Conservation (phyloP, 2,113 vertebrate genomes). For the Hiodon alosoides region DNA sequence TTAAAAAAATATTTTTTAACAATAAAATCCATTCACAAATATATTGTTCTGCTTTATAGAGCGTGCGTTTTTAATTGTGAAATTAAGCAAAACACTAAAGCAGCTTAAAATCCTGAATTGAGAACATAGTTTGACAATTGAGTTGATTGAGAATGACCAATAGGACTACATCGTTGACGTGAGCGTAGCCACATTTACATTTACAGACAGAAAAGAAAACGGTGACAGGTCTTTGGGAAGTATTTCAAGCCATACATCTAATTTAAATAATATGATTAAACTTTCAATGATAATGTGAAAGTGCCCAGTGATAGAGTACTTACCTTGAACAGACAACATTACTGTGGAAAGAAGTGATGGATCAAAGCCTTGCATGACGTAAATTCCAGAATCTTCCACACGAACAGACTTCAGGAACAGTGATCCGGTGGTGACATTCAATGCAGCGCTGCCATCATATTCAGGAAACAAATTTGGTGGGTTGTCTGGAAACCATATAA, state of each 20-base stretch:
- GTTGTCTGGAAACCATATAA: background rate
- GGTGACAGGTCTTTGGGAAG: background rate
- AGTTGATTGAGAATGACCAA: background rate
- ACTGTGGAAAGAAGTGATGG: background rate
- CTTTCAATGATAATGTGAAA: background rate
- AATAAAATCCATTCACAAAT: no score
- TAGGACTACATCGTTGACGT: background rate
- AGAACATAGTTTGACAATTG: no score
- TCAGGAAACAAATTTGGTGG: background rate
- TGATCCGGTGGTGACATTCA: constrained; percentile 4
- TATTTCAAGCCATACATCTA: background rate
- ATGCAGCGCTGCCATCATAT: background rate
- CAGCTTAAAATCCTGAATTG: no score
- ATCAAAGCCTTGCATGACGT: background rate
- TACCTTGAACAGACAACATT: constrained; percentile 17
- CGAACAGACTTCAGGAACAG: constrained; percentile 10
- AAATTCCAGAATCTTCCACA: constrained; percentile 14
- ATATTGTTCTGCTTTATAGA: no score
- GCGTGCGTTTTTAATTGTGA: no score
- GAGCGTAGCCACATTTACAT: background rate
- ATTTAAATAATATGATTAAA: no score
- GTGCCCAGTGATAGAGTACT: background rate
- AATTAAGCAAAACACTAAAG: no score
- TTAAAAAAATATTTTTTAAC: no score
- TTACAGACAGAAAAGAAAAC: background rate